Evolutionary conservation across 2,888 invertebrate genomes (phyloP).

Genomic region (Zootermopsis nevadensis): DNA sequence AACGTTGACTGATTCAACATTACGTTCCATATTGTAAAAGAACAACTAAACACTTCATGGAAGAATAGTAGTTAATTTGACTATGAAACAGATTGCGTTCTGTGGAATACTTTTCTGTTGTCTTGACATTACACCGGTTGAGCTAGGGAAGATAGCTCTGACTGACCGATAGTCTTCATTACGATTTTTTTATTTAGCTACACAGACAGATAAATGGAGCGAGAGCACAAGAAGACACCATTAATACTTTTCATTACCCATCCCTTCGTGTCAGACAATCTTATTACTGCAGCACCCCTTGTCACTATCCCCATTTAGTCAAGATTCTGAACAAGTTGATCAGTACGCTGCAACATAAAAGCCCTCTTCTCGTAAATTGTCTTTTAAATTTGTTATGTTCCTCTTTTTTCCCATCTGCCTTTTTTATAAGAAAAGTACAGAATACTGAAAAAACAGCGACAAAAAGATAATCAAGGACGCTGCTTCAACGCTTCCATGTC

Average conservation of each 20-base stretch:
- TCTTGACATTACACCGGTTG: no score
- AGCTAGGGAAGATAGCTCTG: background rate
- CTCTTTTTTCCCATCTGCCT: background rate
- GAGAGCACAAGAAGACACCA: background rate
- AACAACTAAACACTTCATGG: no score
- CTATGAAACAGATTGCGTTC: no score
- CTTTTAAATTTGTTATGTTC: constrained; percentile 10
- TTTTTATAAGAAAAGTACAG: background rate
- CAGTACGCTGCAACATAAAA: background rate
- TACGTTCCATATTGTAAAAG: no score
- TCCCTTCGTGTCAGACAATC: background rate
- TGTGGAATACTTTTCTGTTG: no score
- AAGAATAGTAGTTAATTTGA: no score
- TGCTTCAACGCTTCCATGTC: constrained; percentile 20
- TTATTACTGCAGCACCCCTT: background rate
- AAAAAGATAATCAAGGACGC: constrained; percentile 1
- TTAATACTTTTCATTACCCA: background rate
- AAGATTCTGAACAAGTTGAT: background rate
- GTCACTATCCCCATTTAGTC: background rate
- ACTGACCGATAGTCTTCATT: background rate
- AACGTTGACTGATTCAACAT: no score
- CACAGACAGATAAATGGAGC: background rate
- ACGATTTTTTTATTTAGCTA: background rate
- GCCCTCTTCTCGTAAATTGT: background rate
- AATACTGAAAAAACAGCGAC: background rate